phyloP scores from a whole-genome alignment of 2,797 vertebrate genomes.

The Smutsia gigantea region DNA sequence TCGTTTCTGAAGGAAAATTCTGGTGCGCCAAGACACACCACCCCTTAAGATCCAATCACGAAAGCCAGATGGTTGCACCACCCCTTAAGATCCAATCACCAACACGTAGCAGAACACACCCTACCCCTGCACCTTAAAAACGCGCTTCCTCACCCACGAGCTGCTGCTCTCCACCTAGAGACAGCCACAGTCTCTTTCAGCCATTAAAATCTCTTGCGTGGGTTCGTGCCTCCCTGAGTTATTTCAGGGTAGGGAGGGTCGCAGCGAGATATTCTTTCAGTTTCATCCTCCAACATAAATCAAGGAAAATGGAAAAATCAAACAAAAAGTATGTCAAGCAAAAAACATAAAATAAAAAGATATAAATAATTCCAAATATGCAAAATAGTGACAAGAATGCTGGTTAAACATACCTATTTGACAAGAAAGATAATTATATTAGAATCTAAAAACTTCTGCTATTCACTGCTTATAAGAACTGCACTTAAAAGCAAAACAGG shows the following conservation, averaged over 20 bases:
- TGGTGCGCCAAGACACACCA: no score
- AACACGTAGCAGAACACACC: no score
- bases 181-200: no score
- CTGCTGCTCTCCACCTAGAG: no score
- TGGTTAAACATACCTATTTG: not conserved
- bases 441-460: not conserved
- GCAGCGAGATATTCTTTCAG: not conserved
- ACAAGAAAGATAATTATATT: constrained; percentile 31
- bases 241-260: no score
- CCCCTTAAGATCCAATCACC: no score
- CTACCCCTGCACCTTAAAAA: no score
- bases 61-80: no score
- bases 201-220: no score
- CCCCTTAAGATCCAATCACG: no score
- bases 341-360: not conserved
- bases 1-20: not conserved
- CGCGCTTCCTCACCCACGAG: no score
- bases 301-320: not conserved
- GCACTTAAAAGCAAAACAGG: not conserved
- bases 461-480: not conserved
- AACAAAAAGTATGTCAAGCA: not conserved
- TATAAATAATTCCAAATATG: not conserved
- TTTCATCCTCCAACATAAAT: not conserved
- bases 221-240: no score
- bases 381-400: constrained; percentile 20